Conservation (phyloP, 2,113 vertebrate genomes). For the Rhipidura dahli region DNA sequence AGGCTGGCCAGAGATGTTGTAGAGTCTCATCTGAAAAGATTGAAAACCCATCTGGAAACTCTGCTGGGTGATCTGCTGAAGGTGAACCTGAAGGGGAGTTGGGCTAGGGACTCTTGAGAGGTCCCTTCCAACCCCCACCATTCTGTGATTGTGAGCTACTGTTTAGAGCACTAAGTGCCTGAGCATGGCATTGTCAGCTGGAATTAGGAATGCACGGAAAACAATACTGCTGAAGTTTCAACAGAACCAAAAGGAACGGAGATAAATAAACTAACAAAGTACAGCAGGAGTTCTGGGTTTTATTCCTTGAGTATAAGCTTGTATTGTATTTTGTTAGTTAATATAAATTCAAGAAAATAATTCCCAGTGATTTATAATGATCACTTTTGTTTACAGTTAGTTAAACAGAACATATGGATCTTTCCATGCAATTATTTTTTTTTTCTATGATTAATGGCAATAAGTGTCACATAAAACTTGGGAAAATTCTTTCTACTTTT, state of each 20-base stretch:
- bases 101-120: not conserved
- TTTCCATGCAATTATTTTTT: not conserved
- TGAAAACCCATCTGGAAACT: not conserved
- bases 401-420: not conserved
- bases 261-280: not conserved
- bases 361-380: not conserved
- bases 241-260: not conserved
- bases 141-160: not conserved
- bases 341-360: not conserved
- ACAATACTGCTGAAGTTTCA: not conserved
- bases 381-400: not conserved
- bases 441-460: not conserved
- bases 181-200: not conserved
- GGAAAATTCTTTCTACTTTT: not conserved
- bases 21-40: not conserved
- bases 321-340: not conserved
- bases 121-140: not conserved
- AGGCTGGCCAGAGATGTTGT: not conserved
- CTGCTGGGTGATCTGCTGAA: not conserved
- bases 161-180: not conserved
- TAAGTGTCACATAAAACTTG: not conserved
- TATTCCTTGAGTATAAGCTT: not conserved
- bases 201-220: not conserved
- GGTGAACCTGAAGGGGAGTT: fast-evolving
- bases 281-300: not conserved